These are phyloP conservation scores for Seriola rivoliana DNA, from an alignment of 2,113 vertebrate genomes.

Conservation along the genomic window DNA sequence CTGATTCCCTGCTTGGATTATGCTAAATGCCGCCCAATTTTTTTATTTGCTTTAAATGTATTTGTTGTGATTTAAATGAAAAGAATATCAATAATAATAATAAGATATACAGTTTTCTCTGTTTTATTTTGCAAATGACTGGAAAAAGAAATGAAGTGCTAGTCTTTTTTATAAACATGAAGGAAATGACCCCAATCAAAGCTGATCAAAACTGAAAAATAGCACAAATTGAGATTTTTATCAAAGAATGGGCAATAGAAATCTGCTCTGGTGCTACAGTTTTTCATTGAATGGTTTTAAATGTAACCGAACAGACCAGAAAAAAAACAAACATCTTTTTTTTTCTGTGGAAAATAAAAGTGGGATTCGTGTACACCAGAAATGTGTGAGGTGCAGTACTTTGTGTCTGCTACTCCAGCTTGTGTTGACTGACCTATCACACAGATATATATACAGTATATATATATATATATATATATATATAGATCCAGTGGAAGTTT, in stretches of 20 bases:
- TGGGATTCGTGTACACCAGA: slow-evolving; percentile 84
- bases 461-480: neutral
- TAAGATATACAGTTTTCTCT: slow-evolving; percentile 65
- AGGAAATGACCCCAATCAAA: slow-evolving; percentile 71
- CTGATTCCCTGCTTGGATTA: slow-evolving; percentile 87
- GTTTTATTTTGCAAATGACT: slow-evolving; percentile 79
- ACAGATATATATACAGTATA: slow-evolving; percentile 17
- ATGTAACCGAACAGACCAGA: slow-evolving; percentile 79
- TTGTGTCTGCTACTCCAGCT: slow-evolving; percentile 71
- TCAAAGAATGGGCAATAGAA: slow-evolving; percentile 78
- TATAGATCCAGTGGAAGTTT: slow-evolving; percentile 53
- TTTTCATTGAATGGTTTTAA: slow-evolving; percentile 83
- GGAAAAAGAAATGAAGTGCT: slow-evolving; percentile 77
- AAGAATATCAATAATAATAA: slow-evolving; percentile 25
- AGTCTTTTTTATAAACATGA: slow-evolving; percentile 78
- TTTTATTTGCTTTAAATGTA: slow-evolving; percentile 83
- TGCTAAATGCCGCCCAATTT: slow-evolving; percentile 80
- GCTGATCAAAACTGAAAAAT: slow-evolving; percentile 76
- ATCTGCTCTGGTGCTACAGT: slow-evolving; percentile 86
- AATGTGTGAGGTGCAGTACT: slow-evolving; percentile 79
- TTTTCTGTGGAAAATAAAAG: slow-evolving; percentile 83
- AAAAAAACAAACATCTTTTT: slow-evolving; percentile 62
- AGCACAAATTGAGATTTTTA: slow-evolving; percentile 85
- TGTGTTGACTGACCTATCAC: slow-evolving; percentile 52
- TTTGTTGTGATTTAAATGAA: slow-evolving; percentile 83